Base-by-base conservation (phyloP, 2,113 vertebrate genomes). In the Cyanoderma ruficeps region DNA sequence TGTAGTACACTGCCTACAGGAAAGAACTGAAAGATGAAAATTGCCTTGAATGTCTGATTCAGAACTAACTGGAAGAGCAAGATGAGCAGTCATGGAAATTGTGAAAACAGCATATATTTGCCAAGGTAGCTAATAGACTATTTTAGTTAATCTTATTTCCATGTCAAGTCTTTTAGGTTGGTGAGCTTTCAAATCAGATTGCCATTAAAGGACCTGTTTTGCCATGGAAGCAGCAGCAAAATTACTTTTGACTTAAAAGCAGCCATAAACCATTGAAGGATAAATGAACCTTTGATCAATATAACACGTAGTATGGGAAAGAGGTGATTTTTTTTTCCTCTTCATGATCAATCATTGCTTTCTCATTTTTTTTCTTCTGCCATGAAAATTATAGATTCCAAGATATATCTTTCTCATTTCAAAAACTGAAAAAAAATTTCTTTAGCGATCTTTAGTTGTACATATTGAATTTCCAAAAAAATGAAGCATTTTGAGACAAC, bases 201-300 rank as follows among this genome's bases (percentile, higher is more conserved):
- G 4, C n/a, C 57, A 39, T 79, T 42, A 65, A 75, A 76, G 11
- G 15, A 76, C 5, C 22, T 19, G 44, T 52, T 89, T 71, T 90
- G 52, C 37, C 78, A 46, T 4, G 5, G 31, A 87, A 89, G 31
- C 22, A 87, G 21, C 65, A 82, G 21, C 10, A 93, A 87, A 89
- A 78, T 55, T 71, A 68, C 19, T 15, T 87, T 68, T 76, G 31
- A 57, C 33, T 87, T 89, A 78, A 93, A 87, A 84, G 50, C 20
- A 75, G 39, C 7, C 21, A 65, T 89, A 84, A 95, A 49, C 8
- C 9, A 57, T 6, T 77, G n/a, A 80, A 61, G 16, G 23, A 57
- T 46, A 76, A 80, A 92, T 47, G 49, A 92, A 82, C 7, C 13
- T 71, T 55, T 83, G 44, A 80, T 72, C 33, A 75, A 55, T 42